These are phyloP conservation scores for Pelvicachromis taeniatus DNA, from an alignment of 2,113 vertebrate species.

Conservation along the genomic window DNA sequence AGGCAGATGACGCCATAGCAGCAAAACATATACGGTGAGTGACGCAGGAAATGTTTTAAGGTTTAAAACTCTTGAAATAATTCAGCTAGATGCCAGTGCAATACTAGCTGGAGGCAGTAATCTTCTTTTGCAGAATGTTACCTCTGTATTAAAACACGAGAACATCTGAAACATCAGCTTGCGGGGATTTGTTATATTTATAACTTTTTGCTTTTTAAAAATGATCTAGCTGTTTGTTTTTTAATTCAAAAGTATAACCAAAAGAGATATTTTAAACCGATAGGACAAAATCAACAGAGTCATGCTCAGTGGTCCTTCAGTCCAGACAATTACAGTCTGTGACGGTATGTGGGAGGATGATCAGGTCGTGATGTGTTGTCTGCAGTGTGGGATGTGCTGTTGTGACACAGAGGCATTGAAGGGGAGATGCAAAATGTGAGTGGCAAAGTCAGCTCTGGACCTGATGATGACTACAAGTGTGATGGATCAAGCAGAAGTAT, in stretches of 20 bases:
- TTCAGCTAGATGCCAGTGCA: neutral
- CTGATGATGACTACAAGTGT: neutral
- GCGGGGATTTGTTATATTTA: neutral
- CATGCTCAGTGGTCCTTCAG: neutral
- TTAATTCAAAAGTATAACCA: neutral
- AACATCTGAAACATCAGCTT: slow-evolving; percentile 12
- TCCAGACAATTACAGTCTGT: neutral
- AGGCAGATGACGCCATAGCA: neutral
- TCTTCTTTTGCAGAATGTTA: slow-evolving; percentile 21
- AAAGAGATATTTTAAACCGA: neutral
- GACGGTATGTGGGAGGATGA: neutral
- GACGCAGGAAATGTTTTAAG: neutral
- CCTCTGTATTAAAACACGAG: slow-evolving; percentile 9
- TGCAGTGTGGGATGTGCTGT: slow-evolving; percentile 40
- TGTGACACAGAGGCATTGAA: neutral
- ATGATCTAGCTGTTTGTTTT: neutral
- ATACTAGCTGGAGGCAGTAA: slow-evolving; percentile 21
- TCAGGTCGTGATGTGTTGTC: slow-evolving; percentile 1
- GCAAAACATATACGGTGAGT: neutral
- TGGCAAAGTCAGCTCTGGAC: slow-evolving; percentile 31
- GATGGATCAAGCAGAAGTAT: neutral
- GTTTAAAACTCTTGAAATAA: slow-evolving; percentile 14
- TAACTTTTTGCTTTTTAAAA: neutral
- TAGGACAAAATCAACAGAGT: neutral
- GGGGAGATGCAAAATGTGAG: neutral